phyloP scores from a whole-genome alignment of 2,113 vertebrate genomes.

The Meleagris gallopavo region DNA sequence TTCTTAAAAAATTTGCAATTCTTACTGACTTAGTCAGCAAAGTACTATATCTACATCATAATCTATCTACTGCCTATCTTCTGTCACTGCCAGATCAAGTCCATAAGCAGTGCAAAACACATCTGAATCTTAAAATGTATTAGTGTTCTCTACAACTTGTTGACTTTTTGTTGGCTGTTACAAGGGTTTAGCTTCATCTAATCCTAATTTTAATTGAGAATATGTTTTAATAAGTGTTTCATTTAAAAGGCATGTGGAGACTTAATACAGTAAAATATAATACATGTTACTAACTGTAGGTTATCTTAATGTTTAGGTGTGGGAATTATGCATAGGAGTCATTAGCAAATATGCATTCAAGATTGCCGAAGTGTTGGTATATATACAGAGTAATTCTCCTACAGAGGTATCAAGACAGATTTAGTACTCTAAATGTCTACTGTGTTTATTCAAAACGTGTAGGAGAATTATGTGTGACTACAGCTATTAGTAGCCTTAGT shows the following conservation, averaged over 20 bases:
- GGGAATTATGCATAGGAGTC: background rate
- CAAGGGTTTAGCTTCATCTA: background rate
- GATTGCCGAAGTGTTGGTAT: conserved; percentile 5
- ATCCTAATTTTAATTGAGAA: conserved; percentile 41
- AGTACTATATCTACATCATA: background rate
- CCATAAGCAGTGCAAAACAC: background rate
- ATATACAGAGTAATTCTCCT: conserved; percentile 39
- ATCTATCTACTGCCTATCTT: background rate
- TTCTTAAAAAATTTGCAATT: background rate
- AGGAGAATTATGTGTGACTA: background rate
- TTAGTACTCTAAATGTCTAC: conserved; percentile 56
- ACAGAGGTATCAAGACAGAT: conserved; percentile 24
- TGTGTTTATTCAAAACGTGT: conserved; percentile 34
- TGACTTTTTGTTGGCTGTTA: background rate
- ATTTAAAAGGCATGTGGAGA: conserved; percentile 29
- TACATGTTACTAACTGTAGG: background rate
- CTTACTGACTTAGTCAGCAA: background rate
- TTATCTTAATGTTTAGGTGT: background rate
- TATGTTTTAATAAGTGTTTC: conserved; percentile 35
- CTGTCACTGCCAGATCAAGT: background rate
- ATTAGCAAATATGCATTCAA: background rate
- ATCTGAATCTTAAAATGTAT: conserved; percentile 9
- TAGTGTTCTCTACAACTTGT: background rate
- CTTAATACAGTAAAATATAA: background rate
- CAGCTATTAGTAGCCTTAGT: background rate